These are phyloP conservation scores for Agrochola lota DNA, from an alignment of 2,888 invertebrate species.

Conservation along the genomic window DNA sequence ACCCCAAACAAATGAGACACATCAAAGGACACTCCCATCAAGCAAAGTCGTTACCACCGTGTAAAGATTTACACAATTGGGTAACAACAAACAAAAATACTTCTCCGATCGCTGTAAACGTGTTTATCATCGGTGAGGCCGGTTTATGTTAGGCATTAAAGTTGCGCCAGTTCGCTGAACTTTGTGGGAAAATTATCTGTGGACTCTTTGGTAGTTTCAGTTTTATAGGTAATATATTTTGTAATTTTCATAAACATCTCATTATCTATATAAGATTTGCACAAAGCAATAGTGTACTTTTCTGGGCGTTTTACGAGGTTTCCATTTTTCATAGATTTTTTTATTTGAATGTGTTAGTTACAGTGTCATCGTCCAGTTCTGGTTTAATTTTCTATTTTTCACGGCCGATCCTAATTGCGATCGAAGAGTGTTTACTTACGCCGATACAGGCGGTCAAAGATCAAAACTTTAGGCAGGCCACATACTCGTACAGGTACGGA, in stretches of 20 bases:
- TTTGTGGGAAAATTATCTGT: constrained; percentile 67
- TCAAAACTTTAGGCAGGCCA: not conserved
- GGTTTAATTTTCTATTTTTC: not conserved
- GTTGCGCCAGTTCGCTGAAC: constrained; percentile 78
- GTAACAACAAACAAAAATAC: constrained; percentile 77
- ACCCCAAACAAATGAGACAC: constrained; percentile 63
- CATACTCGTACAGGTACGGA: no score
- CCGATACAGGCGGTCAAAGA: not conserved
- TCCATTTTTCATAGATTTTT: not conserved
- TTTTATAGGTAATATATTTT: not conserved
- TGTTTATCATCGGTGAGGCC: constrained; percentile 81
- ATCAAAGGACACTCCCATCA: constrained; percentile 70
- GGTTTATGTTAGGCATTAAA: constrained; percentile 85
- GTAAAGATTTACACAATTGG: constrained; percentile 78
- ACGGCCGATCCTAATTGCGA: no score
- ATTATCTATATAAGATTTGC: not conserved
- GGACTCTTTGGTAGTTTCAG: constrained; percentile 6
- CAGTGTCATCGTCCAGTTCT: not conserved
- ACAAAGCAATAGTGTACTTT: no score
- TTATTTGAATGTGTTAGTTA: no score
- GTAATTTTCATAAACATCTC: not conserved
- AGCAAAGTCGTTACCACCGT: constrained; percentile 63
- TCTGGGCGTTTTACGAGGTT: not conserved
- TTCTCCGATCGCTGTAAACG: constrained; percentile 72
- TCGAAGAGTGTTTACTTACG: not conserved